Percentiles rank a stretch among this genome's conserved stretches.
phyloP scores from a whole-genome alignment of 2,888 invertebrate species.

The Drosophila neutralis region DNA sequence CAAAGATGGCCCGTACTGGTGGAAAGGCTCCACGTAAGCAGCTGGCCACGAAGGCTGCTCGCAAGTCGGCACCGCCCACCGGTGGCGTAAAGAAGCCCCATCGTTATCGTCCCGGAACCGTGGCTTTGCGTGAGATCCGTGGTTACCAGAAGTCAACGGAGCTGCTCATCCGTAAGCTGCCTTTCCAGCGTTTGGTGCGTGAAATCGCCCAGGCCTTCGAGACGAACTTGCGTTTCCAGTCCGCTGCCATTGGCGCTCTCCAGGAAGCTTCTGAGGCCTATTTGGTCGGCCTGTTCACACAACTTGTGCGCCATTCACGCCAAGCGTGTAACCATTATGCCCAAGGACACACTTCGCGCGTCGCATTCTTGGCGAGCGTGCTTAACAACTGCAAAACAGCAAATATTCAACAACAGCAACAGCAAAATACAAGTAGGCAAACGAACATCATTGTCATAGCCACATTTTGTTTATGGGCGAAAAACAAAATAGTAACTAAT shows the following conservation, averaged over 20 bases:
- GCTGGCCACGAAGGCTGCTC: slow-evolving; percentile 96
- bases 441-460: slow-evolving; percentile 41
- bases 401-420: slow-evolving; percentile 1
- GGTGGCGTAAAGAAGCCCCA: slow-evolving; percentile 98
- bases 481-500: background rate
- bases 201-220: slow-evolving; percentile 99
- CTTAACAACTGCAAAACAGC: slow-evolving; percentile 85
- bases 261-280: slow-evolving; percentile 88
- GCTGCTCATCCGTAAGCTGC: slow-evolving; percentile 96
- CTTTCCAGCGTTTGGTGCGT: slow-evolving; percentile 97
- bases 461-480: slow-evolving; percentile 20
- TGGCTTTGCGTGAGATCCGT: slow-evolving; percentile 98
- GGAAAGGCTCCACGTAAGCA: slow-evolving; percentile 98
- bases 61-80: slow-evolving; percentile 97
- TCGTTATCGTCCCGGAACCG: slow-evolving; percentile 98
- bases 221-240: slow-evolving; percentile 97
- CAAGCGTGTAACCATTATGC: slow-evolving; percentile 99
- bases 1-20: slow-evolving; percentile 97
- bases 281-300: slow-evolving; percentile 97
- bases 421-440: slow-evolving; percentile 7
- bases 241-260: slow-evolving; percentile 96
- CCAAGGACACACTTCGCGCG: slow-evolving; percentile 98
- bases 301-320: slow-evolving; percentile 99
- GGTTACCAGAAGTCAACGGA: slow-evolving; percentile 98
- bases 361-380: slow-evolving; percentile 98